Base-by-base conservation (phyloP, 2,888 invertebrate genomes). In the Euplexia lucipara region DNA sequence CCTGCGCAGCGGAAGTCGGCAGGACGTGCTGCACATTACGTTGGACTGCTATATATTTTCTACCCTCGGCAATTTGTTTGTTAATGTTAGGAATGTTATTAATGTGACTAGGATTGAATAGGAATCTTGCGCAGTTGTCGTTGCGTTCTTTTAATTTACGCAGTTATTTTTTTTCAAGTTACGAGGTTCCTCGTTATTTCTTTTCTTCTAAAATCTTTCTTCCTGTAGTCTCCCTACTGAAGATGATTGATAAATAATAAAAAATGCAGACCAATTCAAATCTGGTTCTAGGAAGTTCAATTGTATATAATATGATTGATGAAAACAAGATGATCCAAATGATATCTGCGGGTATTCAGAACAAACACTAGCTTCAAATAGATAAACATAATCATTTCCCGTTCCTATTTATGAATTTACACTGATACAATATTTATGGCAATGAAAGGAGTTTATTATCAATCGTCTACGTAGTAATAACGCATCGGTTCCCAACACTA, bases 1-100 rank as follows among this genome's bases (percentile, higher is more conserved):
- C 86, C 81, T 78, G 82, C 79, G 83, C 85, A 84, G 78, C 89
- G 91, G 90, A 91, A 89, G 86, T 81, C 76, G 73, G 49, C 82
- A 83, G 88, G 85, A 90, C 90, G 88, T 87, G 88, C 85, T 82
- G 82, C 78, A 79, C 81, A 84, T 83, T 81, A 74, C 61, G 41
- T 54, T 44, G 61, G 49, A 69, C 57, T 56, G 67, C 72, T 70
- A 78, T 78, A 72, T 67, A 78, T 67, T 76, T 65, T 67, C 58
- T 65, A 80, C 61, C 79, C 68, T 73, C 67, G 41, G 68, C 56
- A 72, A 66, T 76, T 70, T 72, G 68, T 65, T 68, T 49, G 52
- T 60, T 44, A 61, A 59, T 61, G 71, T 57, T 39, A 48, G 30
- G 66, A 78, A 75, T 70, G 66, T 61, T 47, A 66, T 53, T 61